A percentile compares a stretch with the other conserved stretches of the same genome.
phyloP scores from a whole-genome alignment of 2,888 invertebrate genomes.

The Dicycla oo region DNA sequence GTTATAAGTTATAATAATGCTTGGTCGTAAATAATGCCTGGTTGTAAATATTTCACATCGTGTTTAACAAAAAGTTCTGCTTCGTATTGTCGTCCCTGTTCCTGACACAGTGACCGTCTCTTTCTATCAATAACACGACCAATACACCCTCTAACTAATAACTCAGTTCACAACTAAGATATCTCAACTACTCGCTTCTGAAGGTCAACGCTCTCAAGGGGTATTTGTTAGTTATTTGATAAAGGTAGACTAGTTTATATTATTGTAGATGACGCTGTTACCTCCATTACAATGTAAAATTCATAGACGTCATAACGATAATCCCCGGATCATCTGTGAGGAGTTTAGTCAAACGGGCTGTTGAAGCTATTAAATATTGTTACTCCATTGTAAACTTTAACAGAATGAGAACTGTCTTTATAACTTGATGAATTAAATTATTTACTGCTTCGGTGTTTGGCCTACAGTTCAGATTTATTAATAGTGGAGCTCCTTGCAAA shows the following conservation, averaged over 20 bases:
- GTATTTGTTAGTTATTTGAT: slow-evolving; percentile 1
- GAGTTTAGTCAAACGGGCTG: slow-evolving; percentile 9
- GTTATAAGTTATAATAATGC: too few species aligned
- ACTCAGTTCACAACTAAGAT: not conserved
- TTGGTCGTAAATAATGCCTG: too few species aligned
- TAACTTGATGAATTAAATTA: slow-evolving; percentile 22
- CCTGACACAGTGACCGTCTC: too few species aligned
- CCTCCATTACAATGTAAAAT: slow-evolving; percentile 21
- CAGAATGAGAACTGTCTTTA: not conserved
- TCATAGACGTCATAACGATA: slow-evolving; percentile 17
- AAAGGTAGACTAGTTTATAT: slow-evolving; percentile 28
- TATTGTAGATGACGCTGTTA: not conserved
- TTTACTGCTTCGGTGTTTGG: slow-evolving; percentile 1
- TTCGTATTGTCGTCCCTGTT: not conserved
- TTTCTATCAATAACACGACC: not conserved
- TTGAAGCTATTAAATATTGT: slow-evolving; percentile 14
- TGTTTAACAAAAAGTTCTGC: too few species aligned
- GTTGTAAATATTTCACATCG: too few species aligned
- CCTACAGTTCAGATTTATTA: not conserved
- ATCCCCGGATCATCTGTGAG: slow-evolving; percentile 28
- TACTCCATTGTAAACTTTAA: slow-evolving; percentile 19
- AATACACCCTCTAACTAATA: not conserved
- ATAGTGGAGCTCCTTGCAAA: not conserved
- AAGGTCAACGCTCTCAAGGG: slow-evolving; percentile 14
- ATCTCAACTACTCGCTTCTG: not conserved